Evolutionary conservation across 2,888 invertebrate species (phyloP).

Genomic region (Sthenelais limicola): DNA sequence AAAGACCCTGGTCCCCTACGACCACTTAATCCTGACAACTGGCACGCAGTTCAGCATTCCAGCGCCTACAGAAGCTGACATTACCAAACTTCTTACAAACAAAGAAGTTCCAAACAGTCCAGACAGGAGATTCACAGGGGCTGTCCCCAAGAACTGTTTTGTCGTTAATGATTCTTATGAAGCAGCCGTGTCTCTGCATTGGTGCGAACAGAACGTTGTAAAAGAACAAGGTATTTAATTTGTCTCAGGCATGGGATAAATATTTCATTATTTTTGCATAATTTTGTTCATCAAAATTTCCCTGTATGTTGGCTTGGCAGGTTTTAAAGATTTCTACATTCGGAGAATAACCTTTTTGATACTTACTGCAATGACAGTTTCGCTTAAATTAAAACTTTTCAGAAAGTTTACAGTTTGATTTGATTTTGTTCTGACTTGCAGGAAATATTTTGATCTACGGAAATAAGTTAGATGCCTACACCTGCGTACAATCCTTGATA

Average conservation of each 20-base stretch:
- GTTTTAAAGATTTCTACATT: too few species aligned
- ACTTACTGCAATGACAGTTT: too few species aligned
- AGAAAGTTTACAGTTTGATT: too few species aligned
- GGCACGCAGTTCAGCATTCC: conserved; percentile 70
- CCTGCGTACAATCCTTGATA: conserved; percentile 79
- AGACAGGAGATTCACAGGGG: conserved; percentile 54
- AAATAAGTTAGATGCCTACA: conserved; percentile 78
- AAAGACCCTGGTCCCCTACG: conserved; percentile 68
- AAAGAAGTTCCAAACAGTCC: conserved; percentile 57
- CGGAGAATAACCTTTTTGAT: too few species aligned
- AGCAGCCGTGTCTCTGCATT: conserved; percentile 65
- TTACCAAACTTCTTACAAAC: conserved; percentile 51
- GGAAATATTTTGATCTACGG: conserved; percentile 79
- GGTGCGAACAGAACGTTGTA: conserved; percentile 62
- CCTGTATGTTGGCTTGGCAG: too few species aligned
- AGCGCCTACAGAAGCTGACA: conserved; percentile 63
- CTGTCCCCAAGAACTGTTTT: conserved; percentile 66
- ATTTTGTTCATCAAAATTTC: too few species aligned
- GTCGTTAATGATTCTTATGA: conserved; percentile 70
- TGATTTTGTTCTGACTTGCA: conserved; percentile 38
- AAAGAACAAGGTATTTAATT: conserved; percentile 48
- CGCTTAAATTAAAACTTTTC: too few species aligned
- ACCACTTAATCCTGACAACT: conserved; percentile 69
- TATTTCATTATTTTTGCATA: too few species aligned
- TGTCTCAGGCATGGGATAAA: too few species aligned